Base-by-base conservation (phyloP, 2,113 vertebrate genomes). In the Hippocampus comes region DNA sequence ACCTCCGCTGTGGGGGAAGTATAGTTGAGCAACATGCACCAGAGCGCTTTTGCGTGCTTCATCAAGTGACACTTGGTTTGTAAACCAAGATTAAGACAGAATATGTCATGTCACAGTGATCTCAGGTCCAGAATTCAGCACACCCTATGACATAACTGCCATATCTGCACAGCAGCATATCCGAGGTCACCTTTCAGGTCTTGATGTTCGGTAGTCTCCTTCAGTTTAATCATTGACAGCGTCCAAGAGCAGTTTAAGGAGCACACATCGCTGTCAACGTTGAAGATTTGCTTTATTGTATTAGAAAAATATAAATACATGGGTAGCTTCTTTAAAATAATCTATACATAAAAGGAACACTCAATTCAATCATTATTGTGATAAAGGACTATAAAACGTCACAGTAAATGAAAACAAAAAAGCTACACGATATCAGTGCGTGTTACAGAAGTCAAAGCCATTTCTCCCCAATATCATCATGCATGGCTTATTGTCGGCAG, bases 291-390 rank as follows among this genome's bases (percentile, higher is more conserved):
- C 2, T 67, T 68, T 60, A 68, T 73, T 64, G 64, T 30, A 18
- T 46, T 61, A 34, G 12, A 70, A 70, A n/a, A 43, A 27, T 27
- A 46, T 11, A 46, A 59, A 71, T 60, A 71, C 41, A 20, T 20
- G 1, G 1, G 21, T 51, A 68, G 21, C 10, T 56, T 56, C 25
- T 67, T 63, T 38, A 63, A 41, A 34, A 34, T 34, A 34, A 34
- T 5, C 30, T 5, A 34, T 9, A 63, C 21, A 41, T 63, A 63
- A 18, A 41, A 38, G 8, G 5, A 43, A n/a, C 38, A 42, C 23
- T 65, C 5, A 59, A 51, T 70, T 80, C 27, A 65, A 86, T 66
- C 67, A 76, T 27, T 68, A 70, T 59, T 66, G 63, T 66, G 63
- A 34, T 30, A 34, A 34, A 34, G 59, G 27, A 8, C 30, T 30